Conservation (phyloP, 2,797 vertebrate species). For the Huso huso region DNA sequence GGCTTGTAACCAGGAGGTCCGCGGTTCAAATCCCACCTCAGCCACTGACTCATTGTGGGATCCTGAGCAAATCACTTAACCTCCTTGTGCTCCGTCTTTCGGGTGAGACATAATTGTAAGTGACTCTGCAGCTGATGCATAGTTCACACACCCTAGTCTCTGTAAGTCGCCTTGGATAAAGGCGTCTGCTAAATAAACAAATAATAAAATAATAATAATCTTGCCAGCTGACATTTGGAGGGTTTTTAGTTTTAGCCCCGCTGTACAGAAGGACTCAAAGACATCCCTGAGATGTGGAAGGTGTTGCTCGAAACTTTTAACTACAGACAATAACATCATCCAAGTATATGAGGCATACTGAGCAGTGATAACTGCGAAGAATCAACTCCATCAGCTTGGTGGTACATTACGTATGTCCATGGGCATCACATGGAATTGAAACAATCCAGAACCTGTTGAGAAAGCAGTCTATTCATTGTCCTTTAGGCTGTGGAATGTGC, state of each 20-base stretch:
- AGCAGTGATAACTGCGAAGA: slow-evolving; percentile 16
- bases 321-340: slow-evolving; percentile 19
- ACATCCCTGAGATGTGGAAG: slow-evolving; percentile 8
- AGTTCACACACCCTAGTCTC: too few species aligned
- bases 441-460: slow-evolving; percentile 1
- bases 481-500: slow-evolving; percentile 6
- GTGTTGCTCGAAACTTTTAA: neutral
- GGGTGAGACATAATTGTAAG: too few species aligned
- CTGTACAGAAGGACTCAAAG: slow-evolving; percentile 1
- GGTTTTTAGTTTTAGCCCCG: slow-evolving; percentile 5
- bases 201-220: too few species aligned
- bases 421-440: slow-evolving; percentile 14
- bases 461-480: slow-evolving; percentile 11
- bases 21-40: too few species aligned
- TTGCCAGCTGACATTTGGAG: neutral
- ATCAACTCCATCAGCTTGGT: slow-evolving; percentile 14
- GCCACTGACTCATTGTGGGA: too few species aligned
- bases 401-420: slow-evolving; percentile 14
- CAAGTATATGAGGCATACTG: slow-evolving; percentile 16
- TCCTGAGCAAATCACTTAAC: too few species aligned
- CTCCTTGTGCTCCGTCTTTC: too few species aligned
- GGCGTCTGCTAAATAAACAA: too few species aligned
- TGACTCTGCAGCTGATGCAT: too few species aligned
- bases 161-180: too few species aligned
- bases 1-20: too few species aligned